Percentiles rank a stretch among this genome's conserved stretches.
Conservation (phyloP, 2,888 invertebrate species). For the Agapostemon virescens region DNA sequence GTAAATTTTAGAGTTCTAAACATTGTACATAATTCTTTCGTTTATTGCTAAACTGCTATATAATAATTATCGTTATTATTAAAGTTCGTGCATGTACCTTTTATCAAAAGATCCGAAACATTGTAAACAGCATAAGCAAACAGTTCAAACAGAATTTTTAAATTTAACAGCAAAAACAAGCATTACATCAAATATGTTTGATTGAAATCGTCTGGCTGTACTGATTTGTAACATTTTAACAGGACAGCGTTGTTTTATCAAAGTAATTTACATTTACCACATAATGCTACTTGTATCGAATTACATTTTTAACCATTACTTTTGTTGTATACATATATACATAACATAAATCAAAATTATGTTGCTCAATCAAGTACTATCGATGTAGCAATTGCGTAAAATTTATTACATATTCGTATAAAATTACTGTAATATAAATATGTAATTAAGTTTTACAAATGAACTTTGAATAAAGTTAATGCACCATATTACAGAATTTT, state of each 20-base stretch:
- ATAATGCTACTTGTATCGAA: background rate
- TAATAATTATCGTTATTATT: slow-evolving; percentile 11
- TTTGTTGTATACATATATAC: slow-evolving; percentile 10
- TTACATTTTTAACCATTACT: slow-evolving; percentile 13
- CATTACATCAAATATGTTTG: slow-evolving; percentile 1
- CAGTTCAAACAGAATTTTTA: slow-evolving; percentile 8
- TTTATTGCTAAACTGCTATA: slow-evolving; percentile 7
- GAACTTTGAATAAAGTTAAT: slow-evolving; percentile 41
- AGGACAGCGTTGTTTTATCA: background rate
- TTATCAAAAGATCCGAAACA: slow-evolving; percentile 9
- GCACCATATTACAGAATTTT: slow-evolving; percentile 4
- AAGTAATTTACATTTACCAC: background rate
- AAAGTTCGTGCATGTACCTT: slow-evolving; percentile 13
- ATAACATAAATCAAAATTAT: slow-evolving; percentile 28
- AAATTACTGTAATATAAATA: slow-evolving; percentile 43
- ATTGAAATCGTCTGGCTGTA: slow-evolving; percentile 3
- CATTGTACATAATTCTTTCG: slow-evolving; percentile 26
- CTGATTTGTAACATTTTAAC: slow-evolving; percentile 1
- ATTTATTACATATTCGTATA: background rate
- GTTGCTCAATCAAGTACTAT: slow-evolving; percentile 36
- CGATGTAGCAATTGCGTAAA: slow-evolving; percentile 21
- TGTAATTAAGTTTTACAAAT: slow-evolving; percentile 47
- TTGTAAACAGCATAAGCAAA: slow-evolving; percentile 6
- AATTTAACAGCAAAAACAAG: slow-evolving; percentile 9
- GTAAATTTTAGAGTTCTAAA: slow-evolving; percentile 3